Percentiles rank a stretch among this genome's conserved stretches.
These are phyloP conservation scores for Acanthacorydalis orientalis DNA, from an alignment of 2,888 invertebrate genomes.

Conservation along the genomic window DNA sequence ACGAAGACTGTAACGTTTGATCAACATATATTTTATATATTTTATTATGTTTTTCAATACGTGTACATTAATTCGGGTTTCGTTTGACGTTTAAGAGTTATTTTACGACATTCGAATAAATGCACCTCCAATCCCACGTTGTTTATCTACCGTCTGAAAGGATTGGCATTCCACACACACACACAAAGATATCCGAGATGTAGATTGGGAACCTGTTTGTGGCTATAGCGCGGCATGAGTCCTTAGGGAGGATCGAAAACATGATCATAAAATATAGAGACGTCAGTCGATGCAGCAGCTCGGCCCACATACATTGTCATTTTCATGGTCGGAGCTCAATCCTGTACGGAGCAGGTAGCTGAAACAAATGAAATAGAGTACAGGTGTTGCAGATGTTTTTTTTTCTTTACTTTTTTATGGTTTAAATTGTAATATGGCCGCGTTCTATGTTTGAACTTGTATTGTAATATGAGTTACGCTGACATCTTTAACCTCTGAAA, in stretches of 20 bases:
- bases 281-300: background rate
- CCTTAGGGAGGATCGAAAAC: too few species aligned
- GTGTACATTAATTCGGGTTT: background rate
- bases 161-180: background rate
- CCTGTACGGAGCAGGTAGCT: background rate
- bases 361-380: background rate
- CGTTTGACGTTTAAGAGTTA: constrained; percentile 2
- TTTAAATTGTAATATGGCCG: background rate
- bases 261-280: too few species aligned
- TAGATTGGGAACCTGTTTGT: background rate
- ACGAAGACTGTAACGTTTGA: background rate
- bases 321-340: background rate
- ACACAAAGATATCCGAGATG: background rate
- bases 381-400: background rate
- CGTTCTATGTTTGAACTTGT: too few species aligned
- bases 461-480: too few species aligned
- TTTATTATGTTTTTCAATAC: constrained; percentile 1
- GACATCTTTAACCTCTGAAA: too few species aligned
- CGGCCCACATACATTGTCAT: background rate
- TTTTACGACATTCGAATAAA: constrained; percentile 1
- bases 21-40: constrained; percentile 2
- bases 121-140: background rate
- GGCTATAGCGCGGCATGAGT: background rate
- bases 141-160: background rate
- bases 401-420: background rate